Evolutionary conservation across 1,140 invertebrate genomes (phyloP), one percentile per base, ranked within the genome.

Genomic region (Callitettix versicolor): DNA sequence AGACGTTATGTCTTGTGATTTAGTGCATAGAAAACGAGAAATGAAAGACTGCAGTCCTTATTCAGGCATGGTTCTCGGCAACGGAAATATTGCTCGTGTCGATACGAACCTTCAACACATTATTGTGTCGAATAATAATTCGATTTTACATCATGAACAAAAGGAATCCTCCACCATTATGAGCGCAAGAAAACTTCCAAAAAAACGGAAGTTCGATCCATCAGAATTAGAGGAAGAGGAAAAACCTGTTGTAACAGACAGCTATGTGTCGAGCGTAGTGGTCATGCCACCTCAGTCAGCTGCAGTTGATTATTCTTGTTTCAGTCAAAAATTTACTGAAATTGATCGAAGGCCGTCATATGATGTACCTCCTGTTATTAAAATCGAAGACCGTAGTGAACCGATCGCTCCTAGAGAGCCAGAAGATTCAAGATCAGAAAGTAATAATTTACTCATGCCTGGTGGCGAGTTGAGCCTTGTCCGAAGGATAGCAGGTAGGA

Each of bases 141-240:
- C 48, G 2, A 46, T 42, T 22, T 46, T 40, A 15, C 38, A 52
- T n/a, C 50, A 42, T 42, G 40, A 56, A 15, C 54, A 30, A n/a
- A 61, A 58, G 43, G 58, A 58, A 48, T 33, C 58, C 18, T 38
- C 58, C 17, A 46, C 57, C 4, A 52, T 57, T 15, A 62, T 54
- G 33, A 64, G 60, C 58, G 63, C 57, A 26, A 58, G 80, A 47
- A 88, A 86, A 68, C 76, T 91, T 70, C 88, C 89, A 56, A 92
- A 91, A 70, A 92, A 92, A 71, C 76, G 89, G 57, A 91, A 91
- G 72, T 91, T 87, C 65, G 82, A 88, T 75, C 86, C 83, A 56
- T 82, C 85, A 20, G 86, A 89, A 68, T 71, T 89, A 52, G 88
- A 91, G 69, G 84, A 88, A 59, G 67, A 69, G 56, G 55, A 56